A percentile compares a stretch with the other conserved stretches of the same genome.
Evolutionary conservation across 1,140 invertebrate species (phyloP).

Genomic region (Bombus confusus): DNA sequence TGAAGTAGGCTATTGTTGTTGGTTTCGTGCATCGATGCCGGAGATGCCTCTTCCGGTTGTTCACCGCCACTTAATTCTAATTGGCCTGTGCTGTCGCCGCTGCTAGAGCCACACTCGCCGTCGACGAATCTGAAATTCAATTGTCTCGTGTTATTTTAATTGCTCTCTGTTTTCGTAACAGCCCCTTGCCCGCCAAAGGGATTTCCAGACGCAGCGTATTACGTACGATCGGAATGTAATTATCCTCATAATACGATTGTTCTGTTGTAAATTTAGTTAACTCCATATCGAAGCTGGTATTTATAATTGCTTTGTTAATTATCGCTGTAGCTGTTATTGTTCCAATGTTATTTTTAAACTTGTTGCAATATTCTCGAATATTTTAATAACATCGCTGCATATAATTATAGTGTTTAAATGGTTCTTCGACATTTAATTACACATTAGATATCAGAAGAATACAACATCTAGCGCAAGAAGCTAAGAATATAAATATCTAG

Average conservation of each 20-base stretch:
- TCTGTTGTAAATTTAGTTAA: neutral
- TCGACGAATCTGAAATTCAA: conserved; percentile 78
- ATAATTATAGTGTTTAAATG: neutral
- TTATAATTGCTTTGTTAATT: neutral
- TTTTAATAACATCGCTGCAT: neutral
- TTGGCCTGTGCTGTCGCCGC: conserved; percentile 80
- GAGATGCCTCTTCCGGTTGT: conserved; percentile 80
- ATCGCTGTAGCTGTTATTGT: neutral
- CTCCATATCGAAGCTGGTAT: neutral
- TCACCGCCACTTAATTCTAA: conserved; percentile 79
- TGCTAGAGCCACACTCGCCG: conserved; percentile 80
- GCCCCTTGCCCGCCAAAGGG: neutral
- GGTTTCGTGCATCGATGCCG: conserved; percentile 79
- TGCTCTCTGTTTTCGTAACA: neutral
- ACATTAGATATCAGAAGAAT: neutral
- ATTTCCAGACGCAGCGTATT: neutral
- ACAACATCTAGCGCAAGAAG: no score
- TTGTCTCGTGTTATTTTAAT: conserved; percentile 14
- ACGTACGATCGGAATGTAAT: neutral
- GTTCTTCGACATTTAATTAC: neutral
- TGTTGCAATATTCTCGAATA: neutral
- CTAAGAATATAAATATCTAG: no score
- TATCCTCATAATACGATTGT: neutral
- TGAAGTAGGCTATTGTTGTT: conserved; percentile 82
- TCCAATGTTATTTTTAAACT: neutral